A percentile compares a stretch with the other conserved stretches of the same genome.
These are phyloP conservation scores for Acanthornis magna DNA, from an alignment of 2,797 vertebrate species.

Conservation along the genomic window DNA sequence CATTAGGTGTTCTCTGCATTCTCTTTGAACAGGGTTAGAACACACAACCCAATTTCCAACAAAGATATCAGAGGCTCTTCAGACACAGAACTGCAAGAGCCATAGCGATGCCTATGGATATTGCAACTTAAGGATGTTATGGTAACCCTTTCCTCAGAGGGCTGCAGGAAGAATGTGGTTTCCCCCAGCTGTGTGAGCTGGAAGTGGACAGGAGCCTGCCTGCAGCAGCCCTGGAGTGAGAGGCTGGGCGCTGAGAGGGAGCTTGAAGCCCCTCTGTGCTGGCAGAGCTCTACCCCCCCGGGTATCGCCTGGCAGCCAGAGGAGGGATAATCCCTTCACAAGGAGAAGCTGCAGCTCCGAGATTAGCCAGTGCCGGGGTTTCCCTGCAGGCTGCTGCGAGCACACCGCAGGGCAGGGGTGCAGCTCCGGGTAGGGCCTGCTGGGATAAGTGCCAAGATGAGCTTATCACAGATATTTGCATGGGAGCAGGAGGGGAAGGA, in stretches of 20 bases:
- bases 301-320: not conserved
- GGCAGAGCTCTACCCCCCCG: not conserved
- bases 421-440: not conserved
- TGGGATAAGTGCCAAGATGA: not conserved
- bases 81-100: not conserved
- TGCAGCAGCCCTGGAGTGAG: not conserved
- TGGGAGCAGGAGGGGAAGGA: not conserved
- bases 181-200: not conserved
- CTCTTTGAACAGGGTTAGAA: not conserved
- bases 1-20: not conserved
- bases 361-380: not conserved
- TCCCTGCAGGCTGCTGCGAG: not conserved
- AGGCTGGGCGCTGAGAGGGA: not conserved
- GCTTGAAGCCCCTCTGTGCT: not conserved
- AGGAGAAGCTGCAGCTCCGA: not conserved
- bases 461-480: not conserved
- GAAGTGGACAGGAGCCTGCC: accelerated
- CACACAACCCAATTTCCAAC: not conserved
- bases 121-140: not conserved
- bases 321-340: not conserved
- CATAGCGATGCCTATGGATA: not conserved
- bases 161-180: accelerated
- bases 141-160: not conserved
- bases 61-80: not conserved
- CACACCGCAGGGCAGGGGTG: not conserved